A percentile compares a stretch with the other conserved stretches of the same genome.
Evolutionary conservation across 2,797 vertebrate species (phyloP).

Genomic region (Rachycentron canadum): DNA sequence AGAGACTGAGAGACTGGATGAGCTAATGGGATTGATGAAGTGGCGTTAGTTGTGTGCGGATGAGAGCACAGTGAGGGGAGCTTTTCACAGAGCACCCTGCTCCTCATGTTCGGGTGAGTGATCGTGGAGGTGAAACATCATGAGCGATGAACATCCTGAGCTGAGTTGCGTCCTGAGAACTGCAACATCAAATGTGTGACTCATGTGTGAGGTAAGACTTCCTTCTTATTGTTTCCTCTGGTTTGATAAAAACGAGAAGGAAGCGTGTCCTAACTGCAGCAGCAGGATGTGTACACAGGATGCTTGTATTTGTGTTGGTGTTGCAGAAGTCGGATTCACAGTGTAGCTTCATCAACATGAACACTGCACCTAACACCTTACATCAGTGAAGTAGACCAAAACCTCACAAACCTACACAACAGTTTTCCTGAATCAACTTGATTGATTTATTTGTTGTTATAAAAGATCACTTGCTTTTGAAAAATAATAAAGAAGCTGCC

Average conservation of each 20-base stretch:
- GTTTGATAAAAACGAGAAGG: not conserved
- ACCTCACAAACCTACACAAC: not conserved
- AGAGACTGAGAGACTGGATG: not conserved
- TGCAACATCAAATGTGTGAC: constrained; percentile 51
- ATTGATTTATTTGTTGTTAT: not conserved
- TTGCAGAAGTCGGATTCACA: constrained; percentile 23
- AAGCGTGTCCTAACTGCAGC: not conserved
- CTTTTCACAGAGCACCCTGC: constrained; percentile 23
- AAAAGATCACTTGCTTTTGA: not conserved
- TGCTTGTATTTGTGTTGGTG: constrained; percentile 13
- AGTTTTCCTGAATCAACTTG: not conserved
- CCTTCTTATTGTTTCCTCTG: not conserved
- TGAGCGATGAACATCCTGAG: constrained; percentile 48
- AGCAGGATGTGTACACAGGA: not conserved
- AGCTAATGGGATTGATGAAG: constrained; percentile 52
- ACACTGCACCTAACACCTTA: constrained; percentile 3
- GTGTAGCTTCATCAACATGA: not conserved
- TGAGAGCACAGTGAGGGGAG: not conserved
- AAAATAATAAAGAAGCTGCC: not conserved
- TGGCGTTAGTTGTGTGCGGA: constrained; percentile 14
- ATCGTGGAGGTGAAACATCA: constrained; percentile 45
- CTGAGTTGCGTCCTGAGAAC: constrained; percentile 62
- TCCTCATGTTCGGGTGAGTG: constrained; percentile 33
- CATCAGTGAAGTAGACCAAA: not conserved
- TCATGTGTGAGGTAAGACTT: constrained; percentile 57